Evolutionary conservation across 2,888 invertebrate species (phyloP).

Genomic region (Bedellia somnulentella): DNA sequence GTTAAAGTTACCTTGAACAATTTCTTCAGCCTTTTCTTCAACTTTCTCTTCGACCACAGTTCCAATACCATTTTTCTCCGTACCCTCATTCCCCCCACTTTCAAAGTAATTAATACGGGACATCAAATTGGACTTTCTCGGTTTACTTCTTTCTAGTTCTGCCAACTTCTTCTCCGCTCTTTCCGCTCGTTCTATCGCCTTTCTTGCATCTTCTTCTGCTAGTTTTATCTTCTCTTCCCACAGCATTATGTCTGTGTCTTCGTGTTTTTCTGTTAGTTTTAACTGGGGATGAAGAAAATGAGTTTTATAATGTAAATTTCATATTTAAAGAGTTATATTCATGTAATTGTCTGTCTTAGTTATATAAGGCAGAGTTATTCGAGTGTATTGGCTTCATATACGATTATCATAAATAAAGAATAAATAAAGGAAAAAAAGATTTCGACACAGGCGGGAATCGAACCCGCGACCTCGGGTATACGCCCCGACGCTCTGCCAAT

Average conservation of each 20-base stretch:
- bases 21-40: constrained; percentile 9
- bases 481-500: too few species aligned
- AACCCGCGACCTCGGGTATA: too few species aligned
- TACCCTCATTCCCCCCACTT: constrained; percentile 19
- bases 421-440: too few species aligned
- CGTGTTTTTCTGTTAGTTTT: constrained; percentile 66
- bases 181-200: constrained; percentile 64
- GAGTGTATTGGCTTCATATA: too few species aligned
- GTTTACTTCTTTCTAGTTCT: constrained; percentile 10
- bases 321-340: too few species aligned
- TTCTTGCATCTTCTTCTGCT: constrained; percentile 68
- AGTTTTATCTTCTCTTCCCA: constrained; percentile 70
- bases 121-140: constrained; percentile 26
- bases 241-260: constrained; percentile 67
- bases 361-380: too few species aligned
- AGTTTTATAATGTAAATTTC: too few species aligned
- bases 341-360: too few species aligned
- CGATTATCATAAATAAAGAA: too few species aligned
- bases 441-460: too few species aligned
- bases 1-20: constrained; percentile 15
- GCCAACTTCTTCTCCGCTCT: constrained; percentile 16
- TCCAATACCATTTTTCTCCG: constrained; percentile 13
- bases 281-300: too few species aligned
- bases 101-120: constrained; percentile 46
- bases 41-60: constrained; percentile 9